Evolutionary conservation across 2,113 vertebrate species (phyloP).

Genomic region (Solenodon paradoxus): DNA sequence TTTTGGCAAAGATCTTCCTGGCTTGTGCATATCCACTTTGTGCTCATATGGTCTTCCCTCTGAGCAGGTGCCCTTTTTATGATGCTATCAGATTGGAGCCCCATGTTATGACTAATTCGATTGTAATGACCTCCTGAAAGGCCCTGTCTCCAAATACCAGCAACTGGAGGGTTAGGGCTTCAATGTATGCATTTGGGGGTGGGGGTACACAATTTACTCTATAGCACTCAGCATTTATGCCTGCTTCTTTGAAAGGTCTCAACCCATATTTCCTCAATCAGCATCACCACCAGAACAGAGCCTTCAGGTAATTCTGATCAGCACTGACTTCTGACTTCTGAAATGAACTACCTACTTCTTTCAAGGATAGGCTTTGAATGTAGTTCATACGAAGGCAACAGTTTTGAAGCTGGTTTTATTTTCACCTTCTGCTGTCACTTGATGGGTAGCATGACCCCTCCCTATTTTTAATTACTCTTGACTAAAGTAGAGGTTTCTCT

Average conservation of each 20-base stretch:
- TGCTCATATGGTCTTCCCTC: too few relatives aligned
- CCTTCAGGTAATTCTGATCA: background rate
- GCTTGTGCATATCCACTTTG: background rate
- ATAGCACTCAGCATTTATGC: background rate
- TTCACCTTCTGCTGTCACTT: background rate
- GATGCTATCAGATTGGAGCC: background rate
- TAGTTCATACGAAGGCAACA: background rate
- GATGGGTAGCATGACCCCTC: background rate
- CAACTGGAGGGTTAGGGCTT: background rate
- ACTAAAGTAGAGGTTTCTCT: background rate
- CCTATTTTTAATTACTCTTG: slow-evolving; percentile 7
- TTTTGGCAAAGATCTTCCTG: background rate
- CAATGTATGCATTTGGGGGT: background rate
- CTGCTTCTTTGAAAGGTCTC: background rate
- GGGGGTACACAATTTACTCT: background rate
- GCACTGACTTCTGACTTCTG: background rate
- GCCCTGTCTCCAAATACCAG: background rate
- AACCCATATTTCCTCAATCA: background rate
- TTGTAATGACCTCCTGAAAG: background rate
- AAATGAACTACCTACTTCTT: background rate
- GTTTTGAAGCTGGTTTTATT: slow-evolving; percentile 13
- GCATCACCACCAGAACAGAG: background rate
- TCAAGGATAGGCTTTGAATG: background rate
- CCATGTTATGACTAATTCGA: background rate
- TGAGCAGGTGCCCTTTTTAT: background rate